Evolutionary conservation across 2,888 invertebrate genomes (phyloP).

Genomic region (Metallyticus violacea): DNA sequence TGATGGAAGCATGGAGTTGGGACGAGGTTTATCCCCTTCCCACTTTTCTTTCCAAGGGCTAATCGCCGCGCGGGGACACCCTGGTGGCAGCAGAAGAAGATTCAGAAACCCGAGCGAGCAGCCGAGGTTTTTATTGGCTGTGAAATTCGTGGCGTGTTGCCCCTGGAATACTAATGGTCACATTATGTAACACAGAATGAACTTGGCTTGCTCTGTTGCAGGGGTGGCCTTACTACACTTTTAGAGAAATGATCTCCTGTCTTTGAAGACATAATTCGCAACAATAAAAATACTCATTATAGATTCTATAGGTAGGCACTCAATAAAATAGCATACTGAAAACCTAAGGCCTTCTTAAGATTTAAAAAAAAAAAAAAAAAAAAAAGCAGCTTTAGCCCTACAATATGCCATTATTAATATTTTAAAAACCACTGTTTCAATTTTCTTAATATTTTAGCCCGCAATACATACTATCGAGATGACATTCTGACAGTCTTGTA

Average conservation of each 20-base stretch:
- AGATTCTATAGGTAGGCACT: too few species aligned
- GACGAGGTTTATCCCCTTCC: background rate
- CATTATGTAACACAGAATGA: slow-evolving; percentile 3
- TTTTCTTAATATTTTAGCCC: too few species aligned
- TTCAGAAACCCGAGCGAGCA: slow-evolving; percentile 10
- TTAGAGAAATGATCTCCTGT: background rate
- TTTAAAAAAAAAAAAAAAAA: too few species aligned
- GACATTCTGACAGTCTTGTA: too few species aligned
- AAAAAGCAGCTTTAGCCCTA: too few species aligned
- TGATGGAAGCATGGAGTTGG: background rate
- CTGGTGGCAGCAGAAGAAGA: background rate
- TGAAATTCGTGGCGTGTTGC: slow-evolving; percentile 24
- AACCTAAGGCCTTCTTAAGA: too few species aligned
- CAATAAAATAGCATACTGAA: too few species aligned
- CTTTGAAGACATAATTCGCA: too few species aligned
- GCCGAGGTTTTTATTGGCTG: slow-evolving; percentile 26
- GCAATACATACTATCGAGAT: too few species aligned
- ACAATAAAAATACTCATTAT: too few species aligned
- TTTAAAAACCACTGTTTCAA: too few species aligned
- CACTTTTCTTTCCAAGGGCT: background rate
- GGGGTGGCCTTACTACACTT: background rate
- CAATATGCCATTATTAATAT: too few species aligned
- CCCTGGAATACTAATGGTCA: slow-evolving; percentile 19
- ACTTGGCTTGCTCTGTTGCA: background rate
- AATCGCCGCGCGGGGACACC: slow-evolving; percentile 4